Conservation (phyloP, 2,797 vertebrate species). For the Muraenolepis orangiensis region DNA sequence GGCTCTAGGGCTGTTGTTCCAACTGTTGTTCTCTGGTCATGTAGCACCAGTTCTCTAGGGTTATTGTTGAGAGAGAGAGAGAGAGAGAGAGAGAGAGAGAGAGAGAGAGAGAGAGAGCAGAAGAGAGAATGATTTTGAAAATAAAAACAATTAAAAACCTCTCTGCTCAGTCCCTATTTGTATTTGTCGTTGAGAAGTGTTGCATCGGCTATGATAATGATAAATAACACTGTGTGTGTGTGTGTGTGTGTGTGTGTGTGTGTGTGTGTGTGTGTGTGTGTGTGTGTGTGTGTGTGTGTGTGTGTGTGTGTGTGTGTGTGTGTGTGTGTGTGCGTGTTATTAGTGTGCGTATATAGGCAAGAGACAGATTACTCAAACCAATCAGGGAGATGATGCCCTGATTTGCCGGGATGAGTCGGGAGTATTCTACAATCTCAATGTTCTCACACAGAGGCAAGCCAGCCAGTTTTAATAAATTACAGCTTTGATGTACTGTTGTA, state of each 20-base stretch:
- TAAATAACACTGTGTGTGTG: not conserved
- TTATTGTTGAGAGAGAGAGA: too few relatives aligned
- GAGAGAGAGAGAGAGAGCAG: too few relatives aligned
- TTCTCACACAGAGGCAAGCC: not conserved
- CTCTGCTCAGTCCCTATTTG: not conserved
- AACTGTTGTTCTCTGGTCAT: too few relatives aligned
- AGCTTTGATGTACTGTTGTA: not conserved
- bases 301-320: too few relatives aligned
- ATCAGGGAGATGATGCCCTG: not conserved
- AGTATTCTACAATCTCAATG: not conserved
- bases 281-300: too few relatives aligned
- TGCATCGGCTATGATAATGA: not conserved
- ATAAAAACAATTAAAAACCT: not conserved
- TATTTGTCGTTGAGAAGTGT: not conserved
- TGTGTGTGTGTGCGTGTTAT: too few relatives aligned
- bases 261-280: too few relatives aligned
- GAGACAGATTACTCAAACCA: not conserved
- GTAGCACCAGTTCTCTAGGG: too few relatives aligned
- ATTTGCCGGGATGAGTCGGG: not conserved
- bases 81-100: not conserved
- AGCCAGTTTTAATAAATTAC: not conserved
- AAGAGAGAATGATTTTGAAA: not conserved
- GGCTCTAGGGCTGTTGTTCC: too few relatives aligned
- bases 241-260: too few relatives aligned
- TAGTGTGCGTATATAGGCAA: too few relatives aligned